Percentiles rank a stretch among this genome's conserved stretches.
These are phyloP conservation scores for Alviniconcha marisindica DNA, from an alignment of 1,140 invertebrate genomes.

Conservation along the genomic window DNA sequence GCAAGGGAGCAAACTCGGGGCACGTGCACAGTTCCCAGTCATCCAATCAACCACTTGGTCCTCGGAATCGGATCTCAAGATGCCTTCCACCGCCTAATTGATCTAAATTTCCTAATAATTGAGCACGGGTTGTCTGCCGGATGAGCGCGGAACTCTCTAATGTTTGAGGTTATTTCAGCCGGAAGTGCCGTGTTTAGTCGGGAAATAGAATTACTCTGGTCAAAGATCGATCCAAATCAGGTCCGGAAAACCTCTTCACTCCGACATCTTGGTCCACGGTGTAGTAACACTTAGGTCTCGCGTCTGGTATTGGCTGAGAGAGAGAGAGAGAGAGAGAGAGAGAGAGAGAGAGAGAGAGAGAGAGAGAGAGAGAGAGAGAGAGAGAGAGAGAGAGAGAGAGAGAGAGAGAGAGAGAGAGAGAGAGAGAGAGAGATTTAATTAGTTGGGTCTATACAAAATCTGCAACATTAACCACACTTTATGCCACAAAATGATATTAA, in stretches of 20 bases:
- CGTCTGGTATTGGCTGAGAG: neutral
- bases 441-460: no score
- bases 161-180: slow-evolving; percentile 24
- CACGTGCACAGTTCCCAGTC: slow-evolving; percentile 7
- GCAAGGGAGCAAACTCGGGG: neutral
- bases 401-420: no score
- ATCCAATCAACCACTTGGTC: slow-evolving; percentile 2
- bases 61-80: neutral
- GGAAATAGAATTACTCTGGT: slow-evolving; percentile 45
- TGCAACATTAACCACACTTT: no score
- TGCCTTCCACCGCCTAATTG: slow-evolving; percentile 31
- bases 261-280: neutral
- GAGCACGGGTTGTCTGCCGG: slow-evolving; percentile 35
- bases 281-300: neutral
- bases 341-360: neutral
- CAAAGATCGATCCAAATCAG: slow-evolving; percentile 37
- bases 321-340: neutral
- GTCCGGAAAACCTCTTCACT: neutral
- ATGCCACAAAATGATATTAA: no score
- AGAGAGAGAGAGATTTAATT: no score
- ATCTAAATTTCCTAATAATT: slow-evolving; percentile 46
- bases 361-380: neutral
- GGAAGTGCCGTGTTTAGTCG: slow-evolving; percentile 41
- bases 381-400: no score
- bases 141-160: slow-evolving; percentile 44